Evolutionary conservation across 2,888 invertebrate species (phyloP), one percentile per base, ranked within the genome.

Genomic region (Desoria tigrina): DNA sequence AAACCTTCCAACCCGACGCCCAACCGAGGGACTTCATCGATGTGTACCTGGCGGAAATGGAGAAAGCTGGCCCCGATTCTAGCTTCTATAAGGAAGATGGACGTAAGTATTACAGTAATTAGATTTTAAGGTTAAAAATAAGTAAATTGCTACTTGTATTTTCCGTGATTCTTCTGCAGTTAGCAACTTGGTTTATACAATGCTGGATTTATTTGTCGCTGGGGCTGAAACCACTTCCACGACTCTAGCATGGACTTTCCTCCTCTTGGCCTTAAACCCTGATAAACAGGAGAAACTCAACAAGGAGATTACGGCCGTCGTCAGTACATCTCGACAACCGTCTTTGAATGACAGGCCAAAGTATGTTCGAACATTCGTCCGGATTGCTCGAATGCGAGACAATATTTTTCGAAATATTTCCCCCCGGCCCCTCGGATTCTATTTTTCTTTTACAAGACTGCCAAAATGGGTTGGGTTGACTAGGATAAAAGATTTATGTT

Each of bases 11-110:
- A 39, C 61, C 59, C 16, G 62, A 67, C 16, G 63, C 66, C 2
- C 61, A 50, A 3, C 68, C 69, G 0, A 32, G 74, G 32, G 75
- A 75, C 58, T 75, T 74, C 42, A 70, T 75, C 42, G 75, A 75
- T 58, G 68, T 68, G 23, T 75, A 74, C 49, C 42, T 74, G 14
- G 58, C 56, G 0, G 71, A 75, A 62, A 69, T 70, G 50, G 64
- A 67, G 37, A 66, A 63, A 39, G 42, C 54, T 1, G 1, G 42
- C 1, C 9, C 16, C 3, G 42, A 37, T 3, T 66, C 66, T 11
- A 69, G 68, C 45, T 73, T 71, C 59, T 59, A 66, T 28, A 51
- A 54, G 7, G 66, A 73, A 28, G 73, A 73, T 61, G 73, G 73
- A 63, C 61, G 73, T 73, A 63, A 62, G 67, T 32, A n/a, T n/a